Percentiles rank a stretch among this genome's conserved stretches.
phyloP scores from a whole-genome alignment of 1,140 invertebrate genomes.

The Diuraphis noxia region DNA sequence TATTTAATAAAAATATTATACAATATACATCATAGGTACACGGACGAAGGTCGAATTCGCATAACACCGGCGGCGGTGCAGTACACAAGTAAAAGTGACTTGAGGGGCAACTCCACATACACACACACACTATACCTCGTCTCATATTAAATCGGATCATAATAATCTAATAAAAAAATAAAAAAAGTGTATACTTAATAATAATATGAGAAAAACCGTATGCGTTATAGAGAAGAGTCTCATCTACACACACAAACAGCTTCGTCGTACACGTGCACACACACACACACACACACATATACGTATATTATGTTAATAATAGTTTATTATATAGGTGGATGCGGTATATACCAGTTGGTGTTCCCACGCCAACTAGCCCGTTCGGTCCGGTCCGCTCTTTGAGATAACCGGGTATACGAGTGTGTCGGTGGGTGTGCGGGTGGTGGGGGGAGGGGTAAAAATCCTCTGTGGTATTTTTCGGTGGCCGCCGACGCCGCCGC shows the following conservation, averaged over 20 bases:
- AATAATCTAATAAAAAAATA: slow-evolving; percentile 34
- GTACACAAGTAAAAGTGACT: slow-evolving; percentile 31
- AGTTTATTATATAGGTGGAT: not conserved
- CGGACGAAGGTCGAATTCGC: slow-evolving; percentile 21
- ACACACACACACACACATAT: not conserved
- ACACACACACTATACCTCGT: not conserved
- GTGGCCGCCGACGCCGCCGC: slow-evolving; percentile 42
- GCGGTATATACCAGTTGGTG: slow-evolving; percentile 28
- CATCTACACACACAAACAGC: not conserved
- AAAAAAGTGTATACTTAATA: not conserved
- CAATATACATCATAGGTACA: not conserved
- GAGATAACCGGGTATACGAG: slow-evolving; percentile 13
- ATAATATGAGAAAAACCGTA: not conserved
- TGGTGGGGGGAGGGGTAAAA: slow-evolving; percentile 4
- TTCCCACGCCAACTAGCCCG: slow-evolving; percentile 51
- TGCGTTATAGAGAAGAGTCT: not conserved
- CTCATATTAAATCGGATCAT: slow-evolving; percentile 33
- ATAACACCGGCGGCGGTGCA: not conserved
- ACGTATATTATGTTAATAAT: not conserved
- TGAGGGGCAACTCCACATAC: not conserved
- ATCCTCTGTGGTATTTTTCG: slow-evolving; percentile 52
- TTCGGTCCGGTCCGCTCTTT: slow-evolving; percentile 14
- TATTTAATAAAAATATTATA: no score
- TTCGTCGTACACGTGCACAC: not conserved
- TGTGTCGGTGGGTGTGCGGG: not conserved